Conservation (phyloP, 1,140 invertebrate genomes). For the Oryzaephilus surinamensis region DNA sequence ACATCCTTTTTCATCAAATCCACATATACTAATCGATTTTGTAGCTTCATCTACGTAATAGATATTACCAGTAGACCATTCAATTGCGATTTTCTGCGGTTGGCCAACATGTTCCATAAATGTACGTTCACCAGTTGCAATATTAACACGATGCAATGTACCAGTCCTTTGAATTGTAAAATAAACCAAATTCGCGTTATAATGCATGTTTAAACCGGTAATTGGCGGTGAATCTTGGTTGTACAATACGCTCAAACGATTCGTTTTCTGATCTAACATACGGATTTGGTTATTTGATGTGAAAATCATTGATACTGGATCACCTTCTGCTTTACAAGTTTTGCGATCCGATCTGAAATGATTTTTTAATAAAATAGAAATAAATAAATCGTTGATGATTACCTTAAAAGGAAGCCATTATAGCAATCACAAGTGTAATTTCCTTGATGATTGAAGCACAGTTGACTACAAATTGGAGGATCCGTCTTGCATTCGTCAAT, state of each 20-base stretch:
- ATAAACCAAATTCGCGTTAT: slow-evolving; percentile 33
- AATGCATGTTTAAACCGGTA: slow-evolving; percentile 37
- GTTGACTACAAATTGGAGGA: slow-evolving; percentile 38
- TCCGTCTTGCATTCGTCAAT: slow-evolving; percentile 55
- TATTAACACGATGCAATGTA: slow-evolving; percentile 25
- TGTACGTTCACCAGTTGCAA: slow-evolving; percentile 19
- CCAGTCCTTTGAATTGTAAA: slow-evolving; percentile 34
- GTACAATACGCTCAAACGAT: slow-evolving; percentile 34
- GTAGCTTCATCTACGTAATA: slow-evolving; percentile 58
- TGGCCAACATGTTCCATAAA: slow-evolving; percentile 19
- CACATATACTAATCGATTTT: slow-evolving; percentile 44
- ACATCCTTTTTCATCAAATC: slow-evolving; percentile 43
- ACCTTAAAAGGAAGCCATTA: slow-evolving; percentile 58
- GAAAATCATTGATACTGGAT: slow-evolving; percentile 40
- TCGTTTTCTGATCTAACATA: slow-evolving; percentile 32
- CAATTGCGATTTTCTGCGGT: slow-evolving; percentile 59
- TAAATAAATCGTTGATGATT: slow-evolving; percentile 3
- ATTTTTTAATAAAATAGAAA: background rate
- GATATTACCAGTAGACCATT: slow-evolving; percentile 68
- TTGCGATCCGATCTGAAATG: slow-evolving; percentile 47
- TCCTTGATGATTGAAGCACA: slow-evolving; percentile 35
- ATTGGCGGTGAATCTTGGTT: slow-evolving; percentile 36
- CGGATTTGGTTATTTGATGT: slow-evolving; percentile 41
- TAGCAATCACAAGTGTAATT: slow-evolving; percentile 59
- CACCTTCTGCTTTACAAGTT: slow-evolving; percentile 57